A percentile compares a stretch with the other conserved stretches of the same genome.
Evolutionary conservation across 2,113 vertebrate species (phyloP).

Genomic region (Myotis yumanensis): DNA sequence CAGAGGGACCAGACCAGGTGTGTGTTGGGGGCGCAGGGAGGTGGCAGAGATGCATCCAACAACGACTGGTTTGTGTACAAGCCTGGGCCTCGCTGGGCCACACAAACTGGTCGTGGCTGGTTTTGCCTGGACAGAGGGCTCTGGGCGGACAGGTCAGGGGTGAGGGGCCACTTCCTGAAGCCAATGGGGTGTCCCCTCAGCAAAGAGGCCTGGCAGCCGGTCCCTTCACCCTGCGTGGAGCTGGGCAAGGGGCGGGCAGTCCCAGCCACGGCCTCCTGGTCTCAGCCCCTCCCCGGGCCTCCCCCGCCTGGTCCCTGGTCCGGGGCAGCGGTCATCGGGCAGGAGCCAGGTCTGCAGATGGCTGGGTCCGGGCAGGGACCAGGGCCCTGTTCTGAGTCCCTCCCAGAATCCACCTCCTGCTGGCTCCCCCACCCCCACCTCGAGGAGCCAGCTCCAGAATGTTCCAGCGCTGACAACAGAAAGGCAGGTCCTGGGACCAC

Average conservation of each 20-base stretch:
- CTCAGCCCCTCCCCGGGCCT: not conserved
- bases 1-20: not conserved
- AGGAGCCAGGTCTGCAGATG: accelerated
- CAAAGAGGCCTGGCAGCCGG: not conserved
- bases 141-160: not conserved
- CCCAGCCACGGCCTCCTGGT: not conserved
- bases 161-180: not conserved
- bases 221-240: too few species aligned
- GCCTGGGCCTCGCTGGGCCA: not conserved
- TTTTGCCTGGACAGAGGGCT: constrained; percentile 29
- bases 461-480: not conserved
- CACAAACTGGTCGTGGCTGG: constrained; percentile 15
- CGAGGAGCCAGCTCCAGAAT: not conserved
- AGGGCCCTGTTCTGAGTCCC: not conserved
- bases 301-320: not conserved
- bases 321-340: not conserved
- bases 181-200: not conserved
- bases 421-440: not conserved
- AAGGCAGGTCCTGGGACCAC: not conserved
- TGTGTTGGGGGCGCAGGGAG: too few species aligned
- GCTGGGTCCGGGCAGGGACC: not conserved
- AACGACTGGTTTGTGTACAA: not conserved
- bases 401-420: not conserved
- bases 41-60: not conserved
- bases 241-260: not conserved